phyloP scores from a whole-genome alignment of 2,797 vertebrate species.

The Balearica regulorum region DNA sequence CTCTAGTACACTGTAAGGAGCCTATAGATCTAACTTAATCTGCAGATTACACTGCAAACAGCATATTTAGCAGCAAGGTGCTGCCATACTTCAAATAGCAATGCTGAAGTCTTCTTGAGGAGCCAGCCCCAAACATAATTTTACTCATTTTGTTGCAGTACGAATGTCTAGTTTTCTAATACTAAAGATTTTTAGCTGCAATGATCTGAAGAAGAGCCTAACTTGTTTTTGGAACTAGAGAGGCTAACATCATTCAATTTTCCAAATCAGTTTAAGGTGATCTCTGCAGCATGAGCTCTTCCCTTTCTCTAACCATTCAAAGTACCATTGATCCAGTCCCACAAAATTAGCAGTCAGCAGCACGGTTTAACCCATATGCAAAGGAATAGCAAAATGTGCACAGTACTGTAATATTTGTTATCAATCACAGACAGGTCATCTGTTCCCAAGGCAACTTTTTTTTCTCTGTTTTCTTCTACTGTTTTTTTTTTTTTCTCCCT shows the following conservation, averaged over 20 bases:
- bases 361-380: background rate
- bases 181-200: background rate
- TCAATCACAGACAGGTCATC: no score
- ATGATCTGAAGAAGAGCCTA: no score
- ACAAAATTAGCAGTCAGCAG: background rate
- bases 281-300: background rate
- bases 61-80: background rate
- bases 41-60: background rate
- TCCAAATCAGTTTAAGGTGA: background rate
- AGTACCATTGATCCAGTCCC: background rate
- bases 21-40: background rate
- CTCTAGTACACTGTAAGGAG: background rate
- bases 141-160: background rate
- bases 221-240: background rate
- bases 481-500: background rate
- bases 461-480: background rate
- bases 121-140: background rate
- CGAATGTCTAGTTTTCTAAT: background rate
- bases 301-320: background rate
- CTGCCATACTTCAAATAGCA: background rate
- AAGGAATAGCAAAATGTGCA: background rate
- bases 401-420: background rate
- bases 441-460: background rate
- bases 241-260: background rate
- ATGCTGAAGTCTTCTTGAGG: background rate